Percentiles rank a stretch among this genome's conserved stretches.
phyloP scores from a whole-genome alignment of 1,140 invertebrate species.

The Bombus pascuorum region DNA sequence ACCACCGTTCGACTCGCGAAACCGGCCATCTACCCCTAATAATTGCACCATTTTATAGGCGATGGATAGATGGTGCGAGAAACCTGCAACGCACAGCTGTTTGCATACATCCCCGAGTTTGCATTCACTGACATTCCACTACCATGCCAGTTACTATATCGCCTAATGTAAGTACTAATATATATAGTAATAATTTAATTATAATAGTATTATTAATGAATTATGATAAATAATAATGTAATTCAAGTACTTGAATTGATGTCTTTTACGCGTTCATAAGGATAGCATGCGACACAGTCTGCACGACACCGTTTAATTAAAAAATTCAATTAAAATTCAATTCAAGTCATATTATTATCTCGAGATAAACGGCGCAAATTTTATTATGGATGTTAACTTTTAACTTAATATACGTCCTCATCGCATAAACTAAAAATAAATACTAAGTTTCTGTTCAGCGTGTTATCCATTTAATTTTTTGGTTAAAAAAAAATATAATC shows the following conservation, averaged over 20 bases:
- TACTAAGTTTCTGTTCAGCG: neutral
- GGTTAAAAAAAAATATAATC: neutral
- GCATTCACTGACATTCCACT: neutral
- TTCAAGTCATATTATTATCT: neutral
- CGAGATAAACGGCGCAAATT: neutral
- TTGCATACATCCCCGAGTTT: constrained; percentile 73
- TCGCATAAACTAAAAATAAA: neutral
- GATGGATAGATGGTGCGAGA: constrained; percentile 63
- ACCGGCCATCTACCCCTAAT: constrained; percentile 60
- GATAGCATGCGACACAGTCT: neutral
- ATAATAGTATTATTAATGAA: too few relatives aligned
- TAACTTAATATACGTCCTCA: too few relatives aligned
- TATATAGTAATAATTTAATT: too few relatives aligned
- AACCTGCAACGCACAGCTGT: constrained; percentile 77
- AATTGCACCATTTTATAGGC: constrained; percentile 57
- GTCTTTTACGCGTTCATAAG: neutral
- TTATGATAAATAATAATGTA: too few relatives aligned
- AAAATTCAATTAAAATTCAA: too few relatives aligned
- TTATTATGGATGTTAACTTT: neutral
- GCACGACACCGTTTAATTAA: neutral
- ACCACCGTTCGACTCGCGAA: constrained; percentile 58
- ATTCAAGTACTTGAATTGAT: neutral
- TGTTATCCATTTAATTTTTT: neutral
- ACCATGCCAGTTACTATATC: constrained; percentile 33
- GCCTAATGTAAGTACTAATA: constrained; percentile 24